Evolutionary conservation across 1,140 invertebrate genomes (phyloP).

Genomic region (Sitodiplosis mosellana): DNA sequence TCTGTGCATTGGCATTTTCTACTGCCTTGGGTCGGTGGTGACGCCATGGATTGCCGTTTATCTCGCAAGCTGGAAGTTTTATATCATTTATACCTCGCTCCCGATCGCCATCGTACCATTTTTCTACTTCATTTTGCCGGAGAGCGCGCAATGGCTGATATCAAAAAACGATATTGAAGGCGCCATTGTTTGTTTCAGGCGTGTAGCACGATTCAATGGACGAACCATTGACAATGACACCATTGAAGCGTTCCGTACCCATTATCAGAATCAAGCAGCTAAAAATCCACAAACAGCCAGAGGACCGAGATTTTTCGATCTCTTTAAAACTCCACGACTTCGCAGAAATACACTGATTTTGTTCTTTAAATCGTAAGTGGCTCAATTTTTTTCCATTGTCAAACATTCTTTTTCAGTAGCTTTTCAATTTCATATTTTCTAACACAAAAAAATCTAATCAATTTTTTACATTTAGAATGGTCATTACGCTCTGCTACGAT

Average conservation of each 20-base stretch:
- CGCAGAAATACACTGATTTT: slow-evolving; percentile 32
- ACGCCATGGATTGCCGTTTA: slow-evolving; percentile 35
- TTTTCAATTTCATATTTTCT: slow-evolving; percentile 4
- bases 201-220: slow-evolving; percentile 35
- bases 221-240: slow-evolving; percentile 25
- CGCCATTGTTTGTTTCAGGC: slow-evolving; percentile 31
- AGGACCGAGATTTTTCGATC: slow-evolving; percentile 26
- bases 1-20: slow-evolving; percentile 37
- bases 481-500: slow-evolving; percentile 41
- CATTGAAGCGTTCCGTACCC: slow-evolving; percentile 27
- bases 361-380: slow-evolving; percentile 36
- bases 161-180: slow-evolving; percentile 34
- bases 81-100: slow-evolving; percentile 30
- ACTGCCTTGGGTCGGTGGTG: slow-evolving; percentile 32
- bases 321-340: slow-evolving; percentile 33
- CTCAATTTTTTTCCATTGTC: too few relatives aligned
- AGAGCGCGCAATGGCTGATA: slow-evolving; percentile 42
- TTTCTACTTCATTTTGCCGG: slow-evolving; percentile 34
- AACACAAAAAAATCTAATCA: too few relatives aligned
- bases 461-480: slow-evolving; percentile 27
- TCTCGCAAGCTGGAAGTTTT: slow-evolving; percentile 31
- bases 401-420: slow-evolving; percentile 2
- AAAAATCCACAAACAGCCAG: slow-evolving; percentile 1
- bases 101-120: slow-evolving; percentile 28
- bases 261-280: background rate